A percentile compares a stretch with the other conserved stretches of the same genome.
Conservation (phyloP, 2,888 invertebrate genomes). For the Dasysyrphus tricinctus region DNA sequence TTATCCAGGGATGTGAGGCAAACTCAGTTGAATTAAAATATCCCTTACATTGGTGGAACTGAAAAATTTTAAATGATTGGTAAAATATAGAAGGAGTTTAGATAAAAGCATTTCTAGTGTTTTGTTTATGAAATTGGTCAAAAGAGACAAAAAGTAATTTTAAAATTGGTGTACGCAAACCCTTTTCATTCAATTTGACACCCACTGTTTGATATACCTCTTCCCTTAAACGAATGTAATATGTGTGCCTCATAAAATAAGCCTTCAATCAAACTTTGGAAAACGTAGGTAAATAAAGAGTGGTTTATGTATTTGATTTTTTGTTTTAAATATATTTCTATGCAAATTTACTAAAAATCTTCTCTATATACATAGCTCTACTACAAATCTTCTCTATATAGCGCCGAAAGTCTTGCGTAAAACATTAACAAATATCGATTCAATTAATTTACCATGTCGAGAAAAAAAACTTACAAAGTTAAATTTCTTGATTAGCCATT, state of each 20-base stretch:
- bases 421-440: slow-evolving; percentile 1
- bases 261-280: background rate
- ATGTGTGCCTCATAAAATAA: background rate
- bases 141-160: too few species aligned
- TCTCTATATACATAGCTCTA: too few species aligned
- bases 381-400: background rate
- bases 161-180: too few species aligned
- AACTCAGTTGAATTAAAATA: too few species aligned
- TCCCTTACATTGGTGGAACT: too few species aligned
- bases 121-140: too few species aligned
- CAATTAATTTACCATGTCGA: slow-evolving; percentile 3
- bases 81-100: too few species aligned
- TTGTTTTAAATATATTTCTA: background rate
- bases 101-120: too few species aligned
- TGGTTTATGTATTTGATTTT: background rate
- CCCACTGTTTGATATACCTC: background rate
- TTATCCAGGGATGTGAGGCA: too few species aligned
- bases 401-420: slow-evolving; percentile 3
- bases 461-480: background rate
- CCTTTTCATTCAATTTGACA: background rate
- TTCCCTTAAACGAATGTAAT: background rate
- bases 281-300: background rate
- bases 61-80: too few species aligned
- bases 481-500: slow-evolving; percentile 19
- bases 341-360: background rate